Conservation (phyloP, 30 jellyfish, hydroid and myxozoan genomes). For the Aurelia sp. region DNA sequence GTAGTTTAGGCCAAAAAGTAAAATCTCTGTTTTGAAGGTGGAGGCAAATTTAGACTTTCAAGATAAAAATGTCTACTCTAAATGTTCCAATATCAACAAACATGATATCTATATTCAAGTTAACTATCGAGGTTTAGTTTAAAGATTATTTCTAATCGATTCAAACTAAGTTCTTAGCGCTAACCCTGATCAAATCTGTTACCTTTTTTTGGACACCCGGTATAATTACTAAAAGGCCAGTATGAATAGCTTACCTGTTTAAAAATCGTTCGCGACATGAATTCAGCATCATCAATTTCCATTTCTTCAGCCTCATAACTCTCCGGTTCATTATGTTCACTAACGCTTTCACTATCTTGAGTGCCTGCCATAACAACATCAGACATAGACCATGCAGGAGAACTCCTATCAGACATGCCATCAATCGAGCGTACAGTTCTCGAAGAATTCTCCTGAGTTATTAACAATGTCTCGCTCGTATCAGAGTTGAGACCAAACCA, state of each 20-base stretch:
- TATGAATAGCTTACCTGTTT: slow-evolving; percentile 56
- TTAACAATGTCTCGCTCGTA: background rate
- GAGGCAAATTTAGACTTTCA: no score
- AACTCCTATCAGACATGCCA: slow-evolving; percentile 10
- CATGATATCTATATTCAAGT: no score
- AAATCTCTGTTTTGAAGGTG: no score
- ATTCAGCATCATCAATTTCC: slow-evolving; percentile 84
- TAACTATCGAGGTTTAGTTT: no score
- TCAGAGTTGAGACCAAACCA: background rate
- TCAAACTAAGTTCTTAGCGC: no score
- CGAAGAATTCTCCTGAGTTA: slow-evolving; percentile 1
- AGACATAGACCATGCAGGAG: slow-evolving; percentile 29
- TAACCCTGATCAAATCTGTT: no score
- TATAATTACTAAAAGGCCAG: no score
- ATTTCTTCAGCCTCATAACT: slow-evolving; percentile 35
- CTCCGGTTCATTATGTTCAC: background rate
- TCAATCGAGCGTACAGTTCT: slow-evolving; percentile 7
- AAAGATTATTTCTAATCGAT: no score
- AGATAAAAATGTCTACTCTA: no score
- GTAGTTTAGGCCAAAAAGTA: no score
- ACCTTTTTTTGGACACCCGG: no score
- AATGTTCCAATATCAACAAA: no score
- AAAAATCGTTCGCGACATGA: slow-evolving; percentile 52
- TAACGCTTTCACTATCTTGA: background rate
- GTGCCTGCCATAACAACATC: slow-evolving; percentile 37